These are phyloP conservation scores for Proctacanthus coquilletti DNA, from an alignment of 1,140 invertebrate genomes.

Conservation along the genomic window DNA sequence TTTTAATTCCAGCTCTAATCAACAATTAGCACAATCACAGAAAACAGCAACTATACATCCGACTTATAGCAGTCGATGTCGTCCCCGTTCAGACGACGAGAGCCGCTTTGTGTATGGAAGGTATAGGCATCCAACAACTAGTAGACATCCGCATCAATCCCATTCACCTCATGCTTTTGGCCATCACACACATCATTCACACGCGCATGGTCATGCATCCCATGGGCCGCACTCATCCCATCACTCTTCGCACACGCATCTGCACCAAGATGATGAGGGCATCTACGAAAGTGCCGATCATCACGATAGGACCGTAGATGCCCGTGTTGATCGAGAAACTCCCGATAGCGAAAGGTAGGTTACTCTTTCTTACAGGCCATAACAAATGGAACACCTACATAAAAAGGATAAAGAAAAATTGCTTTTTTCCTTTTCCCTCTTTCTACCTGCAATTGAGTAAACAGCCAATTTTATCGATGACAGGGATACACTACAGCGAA, in stretches of 20 bases:
- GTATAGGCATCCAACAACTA: slow-evolving; percentile 55
- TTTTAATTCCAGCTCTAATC: slow-evolving; percentile 22
- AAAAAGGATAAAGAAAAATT: too few species aligned
- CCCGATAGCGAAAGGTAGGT: slow-evolving; percentile 73
- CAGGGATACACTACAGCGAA: too few species aligned
- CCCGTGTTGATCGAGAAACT: slow-evolving; percentile 46
- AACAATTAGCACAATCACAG: slow-evolving; percentile 31
- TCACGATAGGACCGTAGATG: slow-evolving; percentile 41
- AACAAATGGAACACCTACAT: too few species aligned
- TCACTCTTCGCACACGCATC: slow-evolving; percentile 32
- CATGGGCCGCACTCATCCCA: slow-evolving; percentile 32
- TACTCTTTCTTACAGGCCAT: slow-evolving; percentile 4
- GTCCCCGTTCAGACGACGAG: slow-evolving; percentile 39
- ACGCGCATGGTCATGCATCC: slow-evolving; percentile 29
- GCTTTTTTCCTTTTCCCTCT: too few species aligned
- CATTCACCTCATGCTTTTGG: slow-evolving; percentile 30
- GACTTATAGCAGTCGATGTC: slow-evolving; percentile 33
- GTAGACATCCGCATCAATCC: slow-evolving; percentile 34
- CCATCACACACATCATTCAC: slow-evolving; percentile 29
- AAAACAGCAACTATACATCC: slow-evolving; percentile 31
- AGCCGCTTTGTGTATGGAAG: slow-evolving; percentile 61
- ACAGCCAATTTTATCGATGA: too few species aligned
- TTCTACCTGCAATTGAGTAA: too few species aligned
- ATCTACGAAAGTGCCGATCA: slow-evolving; percentile 69
- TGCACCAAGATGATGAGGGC: slow-evolving; percentile 62